A percentile compares a stretch with the other conserved stretches of the same genome.
phyloP scores from a whole-genome alignment of 2,888 invertebrate genomes.

The Pimpla rufipes region DNA sequence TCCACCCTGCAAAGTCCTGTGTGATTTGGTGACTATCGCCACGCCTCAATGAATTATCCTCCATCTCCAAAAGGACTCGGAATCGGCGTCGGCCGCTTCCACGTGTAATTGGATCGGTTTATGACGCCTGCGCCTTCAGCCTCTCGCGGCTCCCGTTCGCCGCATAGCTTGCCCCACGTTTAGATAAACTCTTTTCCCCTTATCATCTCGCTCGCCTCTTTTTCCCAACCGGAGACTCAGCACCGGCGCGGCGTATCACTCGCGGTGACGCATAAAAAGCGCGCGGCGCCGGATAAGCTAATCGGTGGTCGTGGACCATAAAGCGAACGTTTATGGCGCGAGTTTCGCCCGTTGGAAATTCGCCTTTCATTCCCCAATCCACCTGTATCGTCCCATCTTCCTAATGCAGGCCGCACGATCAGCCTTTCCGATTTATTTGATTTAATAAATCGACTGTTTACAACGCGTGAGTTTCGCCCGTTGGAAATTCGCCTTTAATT shows the following conservation, averaged over 20 bases:
- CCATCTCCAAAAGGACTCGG: conserved; percentile 27
- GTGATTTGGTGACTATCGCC: background rate
- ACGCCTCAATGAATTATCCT: conserved; percentile 37
- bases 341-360: conserved; percentile 69
- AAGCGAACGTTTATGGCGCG: conserved; percentile 74
- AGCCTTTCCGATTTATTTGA: background rate
- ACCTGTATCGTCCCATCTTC: background rate
- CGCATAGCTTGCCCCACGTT: conserved; percentile 63
- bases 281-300: conserved; percentile 74
- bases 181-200: conserved; percentile 74
- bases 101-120: conserved; percentile 76
- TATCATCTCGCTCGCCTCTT: conserved; percentile 48
- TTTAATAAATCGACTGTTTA: conserved; percentile 76
- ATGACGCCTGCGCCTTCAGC: conserved; percentile 71
- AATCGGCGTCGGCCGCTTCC: conserved; percentile 29
- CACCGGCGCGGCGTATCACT: conserved; percentile 11
- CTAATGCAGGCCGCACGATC: background rate
- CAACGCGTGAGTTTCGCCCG: conserved; percentile 71
- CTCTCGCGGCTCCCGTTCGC: conserved; percentile 51
- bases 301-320: conserved; percentile 72
- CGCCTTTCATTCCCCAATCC: background rate
- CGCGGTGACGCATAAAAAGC: conserved; percentile 32
- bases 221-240: conserved; percentile 10
- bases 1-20: background rate
- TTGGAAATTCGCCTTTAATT: conserved; percentile 58